Evolutionary conservation across 1,140 invertebrate genomes (phyloP).

Genomic region (Tribolium castaneum): DNA sequence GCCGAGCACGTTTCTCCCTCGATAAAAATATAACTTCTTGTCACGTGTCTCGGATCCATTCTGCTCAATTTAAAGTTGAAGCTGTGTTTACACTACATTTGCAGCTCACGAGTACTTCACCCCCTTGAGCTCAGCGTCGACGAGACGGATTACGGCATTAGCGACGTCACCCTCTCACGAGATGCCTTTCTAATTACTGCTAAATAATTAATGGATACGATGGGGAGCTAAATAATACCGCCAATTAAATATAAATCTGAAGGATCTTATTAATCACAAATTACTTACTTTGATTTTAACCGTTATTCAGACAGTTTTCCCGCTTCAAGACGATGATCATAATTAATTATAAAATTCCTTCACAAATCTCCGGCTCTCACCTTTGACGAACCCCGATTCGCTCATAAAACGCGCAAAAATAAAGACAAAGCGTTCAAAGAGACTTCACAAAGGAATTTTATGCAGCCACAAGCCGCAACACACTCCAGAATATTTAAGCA

Average conservation of each 20-base stretch:
- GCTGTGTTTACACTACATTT: slow-evolving; percentile 59
- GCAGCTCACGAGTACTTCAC: slow-evolving; percentile 45
- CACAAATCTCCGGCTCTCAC: neutral
- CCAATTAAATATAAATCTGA: slow-evolving; percentile 50
- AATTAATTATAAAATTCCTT: slow-evolving; percentile 30
- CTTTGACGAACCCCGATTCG: neutral
- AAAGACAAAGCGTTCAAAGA: neutral
- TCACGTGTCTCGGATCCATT: slow-evolving; percentile 59
- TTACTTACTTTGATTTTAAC: slow-evolving; percentile 46
- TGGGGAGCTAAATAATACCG: slow-evolving; percentile 46
- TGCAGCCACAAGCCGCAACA: neutral
- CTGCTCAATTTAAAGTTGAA: slow-evolving; percentile 60
- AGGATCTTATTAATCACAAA: slow-evolving; percentile 47
- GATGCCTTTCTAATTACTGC: slow-evolving; percentile 43
- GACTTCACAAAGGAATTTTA: neutral
- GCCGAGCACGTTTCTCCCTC: slow-evolving; percentile 41
- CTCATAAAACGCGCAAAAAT: neutral
- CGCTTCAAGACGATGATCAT: slow-evolving; percentile 11
- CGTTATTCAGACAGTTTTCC: slow-evolving; percentile 39
- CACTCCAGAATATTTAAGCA: neutral
- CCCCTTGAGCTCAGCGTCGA: slow-evolving; percentile 26
- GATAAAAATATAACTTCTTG: slow-evolving; percentile 60
- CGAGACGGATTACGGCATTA: slow-evolving; percentile 41
- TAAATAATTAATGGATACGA: slow-evolving; percentile 44
- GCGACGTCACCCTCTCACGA: slow-evolving; percentile 33